Evolutionary conservation across 2,888 invertebrate species (phyloP).

Genomic region (Hirtodrosophila trivittata): DNA sequence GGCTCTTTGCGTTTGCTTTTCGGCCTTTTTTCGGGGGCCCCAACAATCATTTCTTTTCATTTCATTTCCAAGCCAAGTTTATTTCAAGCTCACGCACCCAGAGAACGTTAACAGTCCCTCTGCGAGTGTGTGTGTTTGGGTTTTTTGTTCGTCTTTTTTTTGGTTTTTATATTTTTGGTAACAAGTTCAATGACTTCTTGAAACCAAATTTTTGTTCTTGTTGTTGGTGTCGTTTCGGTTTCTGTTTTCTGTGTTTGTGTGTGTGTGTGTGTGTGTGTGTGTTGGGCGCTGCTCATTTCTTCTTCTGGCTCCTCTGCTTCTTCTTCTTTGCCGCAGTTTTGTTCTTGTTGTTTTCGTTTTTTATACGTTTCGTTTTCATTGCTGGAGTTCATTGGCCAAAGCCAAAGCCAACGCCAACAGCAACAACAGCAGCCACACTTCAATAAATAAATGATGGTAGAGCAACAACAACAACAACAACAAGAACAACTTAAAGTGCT

Average conservation of each 20-base stretch:
- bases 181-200: constrained; percentile 82
- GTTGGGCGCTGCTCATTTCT: constrained; percentile 42
- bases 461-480: constrained; percentile 29
- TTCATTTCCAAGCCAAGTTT: constrained; percentile 68
- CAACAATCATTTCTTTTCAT: constrained; percentile 56
- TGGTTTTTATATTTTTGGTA: constrained; percentile 49
- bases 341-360: constrained; percentile 73
- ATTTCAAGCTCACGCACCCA: constrained; percentile 72
- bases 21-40: constrained; percentile 39
- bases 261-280: too few species aligned
- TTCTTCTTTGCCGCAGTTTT: constrained; percentile 47
- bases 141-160: constrained; percentile 16
- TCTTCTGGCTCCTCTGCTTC: constrained; percentile 43
- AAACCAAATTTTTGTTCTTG: constrained; percentile 60
- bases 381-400: constrained; percentile 80
- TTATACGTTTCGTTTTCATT: constrained; percentile 82
- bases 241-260: constrained; percentile 62
- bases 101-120: constrained; percentile 36
- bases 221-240: constrained; percentile 56
- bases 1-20: constrained; percentile 24
- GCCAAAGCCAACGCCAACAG: constrained; percentile 23
- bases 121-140: constrained; percentile 18
- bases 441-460: constrained; percentile 72
- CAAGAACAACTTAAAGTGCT: constrained; percentile 29
- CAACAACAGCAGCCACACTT: constrained; percentile 57